These are phyloP conservation scores for Moxostoma hubbsi DNA, from an alignment of 2,797 vertebrate species.

Conservation along the genomic window DNA sequence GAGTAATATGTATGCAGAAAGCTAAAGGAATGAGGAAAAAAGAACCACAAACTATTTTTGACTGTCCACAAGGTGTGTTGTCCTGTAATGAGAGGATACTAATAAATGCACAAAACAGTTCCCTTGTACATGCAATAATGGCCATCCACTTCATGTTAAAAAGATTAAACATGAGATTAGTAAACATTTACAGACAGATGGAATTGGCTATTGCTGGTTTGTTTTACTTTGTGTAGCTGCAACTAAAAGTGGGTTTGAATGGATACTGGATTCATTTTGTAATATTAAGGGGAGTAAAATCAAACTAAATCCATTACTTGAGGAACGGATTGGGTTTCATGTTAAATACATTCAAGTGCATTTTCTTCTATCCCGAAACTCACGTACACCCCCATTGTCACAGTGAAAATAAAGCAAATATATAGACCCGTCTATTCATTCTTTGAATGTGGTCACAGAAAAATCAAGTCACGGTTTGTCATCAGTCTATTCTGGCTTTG, in stretches of 20 bases:
- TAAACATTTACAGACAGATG: neutral
- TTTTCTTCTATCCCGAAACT: no score
- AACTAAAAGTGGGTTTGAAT: neutral
- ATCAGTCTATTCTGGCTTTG: neutral
- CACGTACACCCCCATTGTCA: neutral
- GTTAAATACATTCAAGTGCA: neutral
- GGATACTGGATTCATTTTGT: neutral
- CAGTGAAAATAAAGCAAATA: neutral
- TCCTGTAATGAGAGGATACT: neutral
- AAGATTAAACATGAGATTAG: neutral
- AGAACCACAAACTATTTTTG: neutral
- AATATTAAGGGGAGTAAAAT: neutral
- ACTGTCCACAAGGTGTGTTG: neutral
- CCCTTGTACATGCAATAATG: neutral
- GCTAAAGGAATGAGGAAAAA: neutral
- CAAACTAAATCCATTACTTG: neutral
- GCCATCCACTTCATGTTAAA: neutral
- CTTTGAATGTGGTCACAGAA: neutral
- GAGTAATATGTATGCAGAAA: neutral
- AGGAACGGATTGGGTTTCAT: neutral
- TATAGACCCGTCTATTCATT: neutral
- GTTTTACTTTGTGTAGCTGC: neutral
- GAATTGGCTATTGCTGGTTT: neutral
- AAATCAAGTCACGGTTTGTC: neutral
- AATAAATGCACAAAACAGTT: neutral